Evolutionary conservation across 2,797 vertebrate species (phyloP), one percentile per base, ranked within the genome.

Genomic region (Enteromius paludinosus): DNA sequence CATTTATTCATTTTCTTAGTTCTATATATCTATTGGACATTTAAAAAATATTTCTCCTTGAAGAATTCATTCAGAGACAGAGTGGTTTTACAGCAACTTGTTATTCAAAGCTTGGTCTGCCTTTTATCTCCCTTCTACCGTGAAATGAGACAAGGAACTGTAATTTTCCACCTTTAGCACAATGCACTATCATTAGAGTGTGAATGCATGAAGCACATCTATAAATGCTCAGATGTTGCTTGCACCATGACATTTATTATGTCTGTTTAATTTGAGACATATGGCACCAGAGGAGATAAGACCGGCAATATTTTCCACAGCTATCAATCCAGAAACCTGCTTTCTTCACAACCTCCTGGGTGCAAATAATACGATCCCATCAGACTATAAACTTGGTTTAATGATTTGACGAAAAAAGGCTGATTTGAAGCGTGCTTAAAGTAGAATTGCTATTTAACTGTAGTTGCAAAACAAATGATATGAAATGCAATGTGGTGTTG

Each of bases 261-360:
- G 84, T 83, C 84, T 71, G 87, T 87, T 83, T 38, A 47, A 83
- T 77, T 56, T 81, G 85, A 86, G 81, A 90, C 88, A 90, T 85
- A 88, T 71, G 86, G 86, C 64, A 73, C 81, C 88, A 89, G 90
- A 82, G 54, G 14, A 90, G 90, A 93, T 93, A 94, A 92, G 83
- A 62, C 3, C 28, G 77, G 73, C 54, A 68, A 87, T 88, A 86
- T 84, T 86, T 85, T 70, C 78, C 78, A 88, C 38, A 70, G 88
- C 87, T 87, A 90, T 65, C 65, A 83, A 78, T 82, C 78, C 56
- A 35, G 77, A 69, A 83, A 73, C 4, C 79, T n/a, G 20, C 3
- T 81, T 47, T 84, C 78, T 7, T 49, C 52, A 69, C 62, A 84
- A 78, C 59, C 87, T 75, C 76, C 72, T 68, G 66, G 62, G 69